A percentile compares a stretch with the other conserved stretches of the same genome.
These are phyloP conservation scores for Caretta caretta DNA, from an alignment of 2,113 vertebrate species.

Conservation along the genomic window DNA sequence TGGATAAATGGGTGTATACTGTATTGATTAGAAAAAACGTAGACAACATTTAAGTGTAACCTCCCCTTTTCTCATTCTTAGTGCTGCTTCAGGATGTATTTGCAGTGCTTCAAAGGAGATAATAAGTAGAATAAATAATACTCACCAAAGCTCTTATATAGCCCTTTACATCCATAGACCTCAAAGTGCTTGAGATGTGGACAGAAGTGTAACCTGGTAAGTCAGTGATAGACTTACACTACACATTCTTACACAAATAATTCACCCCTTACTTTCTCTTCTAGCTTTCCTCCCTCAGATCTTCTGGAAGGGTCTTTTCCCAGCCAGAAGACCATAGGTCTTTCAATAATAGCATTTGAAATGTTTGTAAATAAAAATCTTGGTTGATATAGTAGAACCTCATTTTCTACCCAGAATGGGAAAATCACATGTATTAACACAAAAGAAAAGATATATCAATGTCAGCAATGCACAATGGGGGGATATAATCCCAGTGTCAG, in stretches of 20 bases:
- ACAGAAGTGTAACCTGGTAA: not conserved
- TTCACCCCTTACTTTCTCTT: slow-evolving; percentile 21
- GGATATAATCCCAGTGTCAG: not conserved
- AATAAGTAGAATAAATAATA: not conserved
- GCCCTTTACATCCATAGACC: not conserved
- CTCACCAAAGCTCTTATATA: not conserved
- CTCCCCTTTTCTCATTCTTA: not conserved
- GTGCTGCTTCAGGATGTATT: not conserved
- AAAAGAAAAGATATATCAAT: not conserved
- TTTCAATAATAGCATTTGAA: not conserved
- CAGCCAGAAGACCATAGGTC: not conserved
- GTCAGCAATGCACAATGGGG: not conserved
- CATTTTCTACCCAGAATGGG: not conserved
- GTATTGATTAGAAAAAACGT: not conserved
- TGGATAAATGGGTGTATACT: too few species aligned
- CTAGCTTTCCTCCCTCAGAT: not conserved
- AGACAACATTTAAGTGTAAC: not conserved
- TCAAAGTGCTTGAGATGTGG: not conserved
- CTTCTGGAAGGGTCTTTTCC: not conserved
- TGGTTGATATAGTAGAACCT: not conserved
- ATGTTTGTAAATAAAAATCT: not conserved
- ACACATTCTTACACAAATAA: not conserved
- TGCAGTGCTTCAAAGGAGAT: not conserved
- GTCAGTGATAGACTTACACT: not conserved
- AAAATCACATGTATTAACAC: not conserved